Conservation (phyloP, 2,888 invertebrate genomes). For the Ochropleura plecta region DNA sequence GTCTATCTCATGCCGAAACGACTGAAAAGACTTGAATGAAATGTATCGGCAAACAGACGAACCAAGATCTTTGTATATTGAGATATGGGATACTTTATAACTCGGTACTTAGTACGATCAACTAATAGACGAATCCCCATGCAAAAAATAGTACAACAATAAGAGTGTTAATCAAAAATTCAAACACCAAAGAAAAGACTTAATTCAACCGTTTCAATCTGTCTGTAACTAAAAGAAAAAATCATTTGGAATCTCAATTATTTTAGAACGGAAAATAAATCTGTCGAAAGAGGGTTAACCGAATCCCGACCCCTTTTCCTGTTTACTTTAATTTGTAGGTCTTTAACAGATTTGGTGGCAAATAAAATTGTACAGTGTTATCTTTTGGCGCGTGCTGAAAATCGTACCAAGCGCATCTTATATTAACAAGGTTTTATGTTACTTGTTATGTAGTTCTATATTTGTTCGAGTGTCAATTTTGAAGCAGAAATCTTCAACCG, state of each 20-base stretch:
- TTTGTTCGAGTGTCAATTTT: too few species aligned
- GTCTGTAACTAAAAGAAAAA: conserved; percentile 25
- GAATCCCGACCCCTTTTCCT: conserved; percentile 29
- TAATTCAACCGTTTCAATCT: conserved; percentile 27
- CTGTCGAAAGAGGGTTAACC: conserved; percentile 24
- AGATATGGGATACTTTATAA: neutral
- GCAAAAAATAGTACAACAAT: neutral
- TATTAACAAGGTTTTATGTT: neutral
- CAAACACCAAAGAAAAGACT: neutral
- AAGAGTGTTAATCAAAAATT: conserved; percentile 3
- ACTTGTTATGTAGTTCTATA: too few species aligned
- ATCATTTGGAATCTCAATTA: conserved; percentile 10
- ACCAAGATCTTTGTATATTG: neutral
- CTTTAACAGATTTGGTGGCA: neutral
- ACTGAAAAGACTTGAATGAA: neutral
- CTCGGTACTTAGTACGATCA: neutral
- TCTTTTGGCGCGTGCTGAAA: neutral
- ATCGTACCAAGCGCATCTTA: neutral
- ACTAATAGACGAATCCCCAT: neutral
- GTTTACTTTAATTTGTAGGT: conserved; percentile 43
- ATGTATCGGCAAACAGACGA: too few species aligned
- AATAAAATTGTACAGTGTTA: neutral
- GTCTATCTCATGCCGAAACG: neutral
- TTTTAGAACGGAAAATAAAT: conserved; percentile 31
- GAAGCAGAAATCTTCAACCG: too few species aligned